Conservation (phyloP, 2,888 invertebrate genomes). For the Leucophora obtusa region DNA sequence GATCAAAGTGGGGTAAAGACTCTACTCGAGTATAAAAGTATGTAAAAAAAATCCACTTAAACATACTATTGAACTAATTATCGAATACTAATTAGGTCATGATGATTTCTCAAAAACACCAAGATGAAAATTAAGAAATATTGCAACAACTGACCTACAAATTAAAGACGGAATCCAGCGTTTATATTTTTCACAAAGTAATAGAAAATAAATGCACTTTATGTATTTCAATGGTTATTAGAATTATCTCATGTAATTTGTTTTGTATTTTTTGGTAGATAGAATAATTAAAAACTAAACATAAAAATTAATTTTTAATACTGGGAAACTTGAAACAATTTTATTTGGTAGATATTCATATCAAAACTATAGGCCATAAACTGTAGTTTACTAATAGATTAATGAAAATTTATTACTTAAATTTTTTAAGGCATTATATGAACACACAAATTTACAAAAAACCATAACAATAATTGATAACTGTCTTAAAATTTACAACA, state of each 20-base stretch:
- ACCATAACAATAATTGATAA: conserved; percentile 55
- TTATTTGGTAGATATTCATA: conserved; percentile 21
- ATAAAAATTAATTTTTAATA: conserved; percentile 40
- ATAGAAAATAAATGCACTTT: conserved; percentile 24
- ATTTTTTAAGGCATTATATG: conserved; percentile 39
- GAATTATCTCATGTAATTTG: conserved; percentile 15
- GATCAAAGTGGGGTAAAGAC: too few species aligned
- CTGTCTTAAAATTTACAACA: conserved; percentile 41
- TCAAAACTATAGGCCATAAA: conserved; percentile 30
- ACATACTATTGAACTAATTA: conserved; percentile 44
- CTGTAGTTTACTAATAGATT: conserved; percentile 48
- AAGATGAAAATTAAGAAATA: conserved; percentile 10
- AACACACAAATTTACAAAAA: not conserved
- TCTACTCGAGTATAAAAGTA: not conserved
- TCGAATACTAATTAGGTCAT: conserved; percentile 55
- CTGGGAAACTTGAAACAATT: not conserved
- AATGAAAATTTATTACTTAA: conserved; percentile 56
- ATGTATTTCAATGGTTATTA: conserved; percentile 8
- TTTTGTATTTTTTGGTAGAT: conserved; percentile 3
- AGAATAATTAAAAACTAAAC: conserved; percentile 26
- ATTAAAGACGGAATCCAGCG: conserved; percentile 11
- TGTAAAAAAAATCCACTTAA: conserved; percentile 27
- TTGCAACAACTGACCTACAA: conserved; percentile 52
- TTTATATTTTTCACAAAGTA: not conserved
- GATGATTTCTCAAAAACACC: conserved; percentile 3